Base-by-base conservation (phyloP, 2,113 vertebrate genomes). In the Nymphicus hollandicus region DNA sequence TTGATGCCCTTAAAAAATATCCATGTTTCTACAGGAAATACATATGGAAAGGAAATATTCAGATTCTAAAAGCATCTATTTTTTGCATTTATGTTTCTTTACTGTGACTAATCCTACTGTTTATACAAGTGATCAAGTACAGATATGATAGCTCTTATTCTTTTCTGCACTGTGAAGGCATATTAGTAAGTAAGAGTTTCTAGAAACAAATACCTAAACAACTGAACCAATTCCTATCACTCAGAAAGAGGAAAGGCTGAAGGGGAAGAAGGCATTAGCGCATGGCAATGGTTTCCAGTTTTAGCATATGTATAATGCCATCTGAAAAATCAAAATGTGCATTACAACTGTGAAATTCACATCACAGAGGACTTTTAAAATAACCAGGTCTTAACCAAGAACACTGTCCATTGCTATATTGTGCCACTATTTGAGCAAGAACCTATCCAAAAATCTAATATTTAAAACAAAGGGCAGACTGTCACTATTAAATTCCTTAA, bases 321-420 rank as follows among this genome's bases (percentile, higher is more conserved):
- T 4, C 2, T 17, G 17, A 58, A 80, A 91, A 78, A 70, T 5
- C 9, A 11, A 82, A 64, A 2, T 0, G 0, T 9, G 3, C 5
- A 35, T 41, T 15, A 1, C 35, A 86, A 53, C 15, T 43, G 13
- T 10, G 13, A 19, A 46, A 24, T 47, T 79, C 15, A 47, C 18
- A 39, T 31, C 37, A 66, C 8, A 81, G 33, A 52, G 7, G 8
- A 58, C 23, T 13, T 35, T 31, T 31, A 16, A 74, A 87, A 44
- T 17, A 68, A 29, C 6, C 3, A 33, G 3, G 1, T n/a, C 41
- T 89, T 66, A 47, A 55, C 2, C 5, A 17, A 93, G 17, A 91
- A 60, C 7, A 2, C 6, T 33, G 4, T 12, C 29, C 4, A 41
- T 22, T 28, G 3, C 33, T 35, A 3, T 43, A 20, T 9, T 35